Evolutionary conservation across 1,140 invertebrate genomes (phyloP), one percentile per base, ranked within the genome.

Genomic region (Manduca sexta): DNA sequence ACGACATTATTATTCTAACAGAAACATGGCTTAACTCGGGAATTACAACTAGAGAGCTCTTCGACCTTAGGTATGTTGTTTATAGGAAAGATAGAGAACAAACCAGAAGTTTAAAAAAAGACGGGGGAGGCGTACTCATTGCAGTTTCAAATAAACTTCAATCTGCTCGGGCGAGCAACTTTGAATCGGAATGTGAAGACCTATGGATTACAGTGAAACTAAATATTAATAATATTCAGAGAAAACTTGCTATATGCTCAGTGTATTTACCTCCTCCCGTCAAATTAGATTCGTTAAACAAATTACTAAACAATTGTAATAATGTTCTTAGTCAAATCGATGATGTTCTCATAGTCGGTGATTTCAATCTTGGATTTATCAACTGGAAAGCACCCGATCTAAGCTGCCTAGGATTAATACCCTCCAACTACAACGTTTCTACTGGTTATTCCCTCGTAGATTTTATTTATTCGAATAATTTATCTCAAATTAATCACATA

Each of bases 161-260:
- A 6, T 12, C 43, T 4, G n/a, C 21, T 2, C 7, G 51, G 18
- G 12, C 49, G 11, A 14, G 6, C 10, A 12, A 8, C 10, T 51
- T 37, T 40, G 52, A 60, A 31, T 50, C 30, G n/a, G 26, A 45
- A 38, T 55, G 40, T 30, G 52, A 60, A 21, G 52, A 60, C 18
- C n/a, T 60, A 2, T 60, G 57, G 49, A 15, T 56, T 10, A 31
- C 13, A 17, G 13, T 55, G 2, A 34, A 51, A 8, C 30, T 37
- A 5, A 15, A 6, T 11, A 13, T 29, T 35, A 29, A 18, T 10
- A 42, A 8, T 26, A 16, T n/a, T n/a, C n/a, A n/a, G n/a, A n/a
- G n/a, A n/a, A 29, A 45, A 49, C n/a, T 37, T 10, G 39, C 16
- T 42, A 13, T 56, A 21, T 56, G 57, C 39, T 37, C 30, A 13